A percentile compares a stretch with the other conserved stretches of the same genome.
These are phyloP conservation scores for Rhinoderma darwinii DNA, from an alignment of 2,113 vertebrate species.

Conservation along the genomic window DNA sequence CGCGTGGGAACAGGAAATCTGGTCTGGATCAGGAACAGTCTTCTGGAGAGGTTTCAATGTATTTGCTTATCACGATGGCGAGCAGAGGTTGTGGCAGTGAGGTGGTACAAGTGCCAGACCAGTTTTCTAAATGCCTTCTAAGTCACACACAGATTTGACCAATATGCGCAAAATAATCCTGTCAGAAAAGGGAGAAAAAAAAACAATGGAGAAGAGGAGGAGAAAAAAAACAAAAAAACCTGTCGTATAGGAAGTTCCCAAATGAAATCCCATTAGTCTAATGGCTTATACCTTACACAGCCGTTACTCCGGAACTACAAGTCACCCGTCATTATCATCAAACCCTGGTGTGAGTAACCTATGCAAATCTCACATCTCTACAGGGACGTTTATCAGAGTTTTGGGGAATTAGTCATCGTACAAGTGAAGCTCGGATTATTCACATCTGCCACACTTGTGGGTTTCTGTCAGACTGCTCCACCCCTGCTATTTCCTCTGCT, in stretches of 20 bases:
- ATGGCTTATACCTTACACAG: neutral
- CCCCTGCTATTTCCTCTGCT: constrained; percentile 57
- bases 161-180: too few species aligned
- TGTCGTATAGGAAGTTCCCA: neutral
- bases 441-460: constrained; percentile 55
- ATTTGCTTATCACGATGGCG: too few species aligned
- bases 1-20: too few species aligned
- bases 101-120: too few species aligned
- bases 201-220: too few species aligned
- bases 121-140: too few species aligned
- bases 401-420: constrained; percentile 44
- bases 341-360: neutral
- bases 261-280: neutral
- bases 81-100: too few species aligned
- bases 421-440: constrained; percentile 44
- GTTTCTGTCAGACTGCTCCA: constrained; percentile 54
- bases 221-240: too few species aligned
- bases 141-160: too few species aligned
- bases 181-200: too few species aligned
- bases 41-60: too few species aligned
- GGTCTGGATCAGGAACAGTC: too few species aligned
- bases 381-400: neutral
- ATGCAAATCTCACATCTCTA: constrained; percentile 32
- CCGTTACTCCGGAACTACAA: neutral
- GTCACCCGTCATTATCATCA: neutral